Evolutionary conservation across 2,113 vertebrate species (phyloP).

Genomic region (Melanotaenia duboulayi): DNA sequence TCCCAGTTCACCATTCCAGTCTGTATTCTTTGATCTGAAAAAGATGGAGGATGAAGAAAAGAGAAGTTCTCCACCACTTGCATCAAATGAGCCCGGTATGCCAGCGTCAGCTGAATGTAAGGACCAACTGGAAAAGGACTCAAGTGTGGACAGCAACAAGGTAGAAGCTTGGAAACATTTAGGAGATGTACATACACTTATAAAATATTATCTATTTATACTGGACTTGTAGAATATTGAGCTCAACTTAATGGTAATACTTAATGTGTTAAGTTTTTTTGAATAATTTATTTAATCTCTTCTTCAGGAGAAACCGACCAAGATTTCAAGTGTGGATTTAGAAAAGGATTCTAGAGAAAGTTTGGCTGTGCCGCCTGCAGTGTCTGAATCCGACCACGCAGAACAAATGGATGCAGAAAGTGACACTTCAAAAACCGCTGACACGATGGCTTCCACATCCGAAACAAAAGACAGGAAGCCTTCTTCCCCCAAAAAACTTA

Average conservation of each 20-base stretch:
- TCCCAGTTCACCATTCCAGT: slow-evolving; percentile 61
- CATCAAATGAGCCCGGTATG: slow-evolving; percentile 22
- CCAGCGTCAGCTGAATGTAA: slow-evolving; percentile 46
- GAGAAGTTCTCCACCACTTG: slow-evolving; percentile 14
- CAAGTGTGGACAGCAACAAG: slow-evolving; percentile 55
- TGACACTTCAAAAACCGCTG: slow-evolving; percentile 83
- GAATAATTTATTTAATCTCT: slow-evolving; percentile 13
- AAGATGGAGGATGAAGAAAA: slow-evolving; percentile 62
- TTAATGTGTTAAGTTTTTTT: not conserved
- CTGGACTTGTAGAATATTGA: not conserved
- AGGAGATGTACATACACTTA: not conserved
- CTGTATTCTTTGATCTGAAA: slow-evolving; percentile 71
- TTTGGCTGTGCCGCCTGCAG: slow-evolving; percentile 29
- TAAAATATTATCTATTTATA: not conserved
- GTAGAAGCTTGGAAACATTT: slow-evolving; percentile 30
- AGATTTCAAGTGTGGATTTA: slow-evolving; percentile 35
- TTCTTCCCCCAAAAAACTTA: slow-evolving; percentile 57
- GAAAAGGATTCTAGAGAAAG: slow-evolving; percentile 43
- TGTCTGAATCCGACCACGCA: slow-evolving; percentile 31
- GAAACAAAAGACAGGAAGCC: slow-evolving; percentile 54
- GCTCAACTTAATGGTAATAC: not conserved
- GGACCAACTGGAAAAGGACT: slow-evolving; percentile 47
- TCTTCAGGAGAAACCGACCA: slow-evolving; percentile 50
- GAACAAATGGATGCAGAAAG: slow-evolving; percentile 68
- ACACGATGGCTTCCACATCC: slow-evolving; percentile 62